These are phyloP conservation scores for Pedionomus torquatus DNA, from an alignment of 2,113 vertebrate genomes.

Conservation along the genomic window DNA sequence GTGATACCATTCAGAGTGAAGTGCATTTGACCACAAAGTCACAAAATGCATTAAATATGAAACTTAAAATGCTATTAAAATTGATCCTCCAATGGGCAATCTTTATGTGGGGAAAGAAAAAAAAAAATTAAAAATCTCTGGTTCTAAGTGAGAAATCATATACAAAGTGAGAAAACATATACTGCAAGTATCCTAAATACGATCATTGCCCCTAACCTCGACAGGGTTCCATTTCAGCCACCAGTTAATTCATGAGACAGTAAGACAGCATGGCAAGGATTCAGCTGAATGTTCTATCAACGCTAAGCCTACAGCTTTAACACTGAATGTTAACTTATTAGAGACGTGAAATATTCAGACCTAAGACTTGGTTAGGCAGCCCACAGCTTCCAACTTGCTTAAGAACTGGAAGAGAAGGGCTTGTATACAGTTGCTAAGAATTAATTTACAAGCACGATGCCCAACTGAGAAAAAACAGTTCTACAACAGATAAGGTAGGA, in stretches of 20 bases:
- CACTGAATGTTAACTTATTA: neutral
- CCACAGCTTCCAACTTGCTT: neutral
- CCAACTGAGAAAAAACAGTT: neutral
- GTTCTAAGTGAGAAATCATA: neutral
- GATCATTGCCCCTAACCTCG: neutral
- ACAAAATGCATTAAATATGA: neutral
- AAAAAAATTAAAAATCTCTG: neutral
- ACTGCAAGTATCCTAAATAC: neutral
- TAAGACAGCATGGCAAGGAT: neutral
- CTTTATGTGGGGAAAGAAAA: fast-evolving
- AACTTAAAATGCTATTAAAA: neutral
- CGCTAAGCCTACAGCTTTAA: neutral
- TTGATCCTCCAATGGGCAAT: neutral
- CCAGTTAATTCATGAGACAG: neutral
- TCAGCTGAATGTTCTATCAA: neutral
- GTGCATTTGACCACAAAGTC: neutral
- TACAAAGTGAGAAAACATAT: too few species aligned
- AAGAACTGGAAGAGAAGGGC: neutral
- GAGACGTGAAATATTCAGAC: neutral
- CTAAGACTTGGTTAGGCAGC: neutral
- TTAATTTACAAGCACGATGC: neutral
- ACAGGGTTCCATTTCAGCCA: neutral
- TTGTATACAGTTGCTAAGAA: neutral
- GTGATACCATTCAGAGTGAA: neutral
- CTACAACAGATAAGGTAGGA: neutral